Evolutionary conservation across 2,113 vertebrate species (phyloP).

Genomic region (Boleophthalmus pectinirostris): DNA sequence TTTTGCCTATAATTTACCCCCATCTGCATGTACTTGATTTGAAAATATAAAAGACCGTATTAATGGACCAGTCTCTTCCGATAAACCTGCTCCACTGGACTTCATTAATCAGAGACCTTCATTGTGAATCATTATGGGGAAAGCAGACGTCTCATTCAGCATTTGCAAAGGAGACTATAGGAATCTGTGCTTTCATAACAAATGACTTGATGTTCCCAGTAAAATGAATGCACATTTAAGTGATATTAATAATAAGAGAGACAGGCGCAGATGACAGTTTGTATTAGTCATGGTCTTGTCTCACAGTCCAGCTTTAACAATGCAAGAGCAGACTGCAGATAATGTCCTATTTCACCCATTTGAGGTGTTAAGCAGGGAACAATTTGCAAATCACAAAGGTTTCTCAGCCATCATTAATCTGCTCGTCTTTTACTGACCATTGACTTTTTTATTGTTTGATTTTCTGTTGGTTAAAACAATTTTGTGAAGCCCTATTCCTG

Average conservation of each 20-base stretch:
- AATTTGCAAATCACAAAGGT: background rate
- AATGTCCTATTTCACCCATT: background rate
- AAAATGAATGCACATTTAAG: slow-evolving; percentile 13
- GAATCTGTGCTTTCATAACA: background rate
- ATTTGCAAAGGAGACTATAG: background rate
- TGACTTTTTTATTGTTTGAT: no score
- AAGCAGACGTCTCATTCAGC: slow-evolving; percentile 4
- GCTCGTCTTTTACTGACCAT: no score
- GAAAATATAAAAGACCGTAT: slow-evolving; percentile 21
- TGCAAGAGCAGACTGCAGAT: slow-evolving; percentile 45
- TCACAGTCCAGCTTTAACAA: slow-evolving; percentile 48
- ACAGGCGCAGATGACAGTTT: slow-evolving; percentile 40
- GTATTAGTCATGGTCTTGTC: slow-evolving; percentile 45
- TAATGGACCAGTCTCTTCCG: background rate
- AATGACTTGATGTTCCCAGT: slow-evolving; percentile 8
- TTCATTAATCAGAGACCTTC: background rate
- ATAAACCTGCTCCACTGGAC: slow-evolving; percentile 5
- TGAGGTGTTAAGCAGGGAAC: background rate
- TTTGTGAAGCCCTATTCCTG: no score
- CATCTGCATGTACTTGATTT: slow-evolving; percentile 14
- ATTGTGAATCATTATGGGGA: background rate
- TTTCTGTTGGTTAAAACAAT: no score
- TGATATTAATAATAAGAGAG: slow-evolving; percentile 40
- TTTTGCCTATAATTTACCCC: no score
- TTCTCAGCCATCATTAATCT: background rate